Evolutionary conservation across 2,888 invertebrate genomes (phyloP).

Genomic region (Scelioninae gen. 1): DNA sequence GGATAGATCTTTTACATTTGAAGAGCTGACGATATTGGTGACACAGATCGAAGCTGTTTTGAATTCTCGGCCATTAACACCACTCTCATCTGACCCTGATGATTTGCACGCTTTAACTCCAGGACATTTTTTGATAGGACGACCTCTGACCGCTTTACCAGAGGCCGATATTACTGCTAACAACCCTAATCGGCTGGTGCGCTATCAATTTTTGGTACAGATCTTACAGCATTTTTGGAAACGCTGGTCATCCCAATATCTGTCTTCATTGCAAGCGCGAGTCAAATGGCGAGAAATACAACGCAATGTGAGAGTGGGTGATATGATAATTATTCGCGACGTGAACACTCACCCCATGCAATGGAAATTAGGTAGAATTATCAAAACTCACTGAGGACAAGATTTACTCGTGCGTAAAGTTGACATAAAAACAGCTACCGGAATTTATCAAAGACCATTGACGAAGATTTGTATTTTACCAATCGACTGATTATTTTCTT

Average conservation of each 20-base stretch:
- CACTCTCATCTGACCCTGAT: slow-evolving; percentile 8
- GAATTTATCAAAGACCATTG: slow-evolving; percentile 17
- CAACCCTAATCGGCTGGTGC: slow-evolving; percentile 5
- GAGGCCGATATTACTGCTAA: background rate
- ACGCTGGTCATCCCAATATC: slow-evolving; percentile 27
- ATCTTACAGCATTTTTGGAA: slow-evolving; percentile 24
- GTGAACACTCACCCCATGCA: no score
- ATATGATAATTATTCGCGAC: no score
- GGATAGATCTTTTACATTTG: background rate
- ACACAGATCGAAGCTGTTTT: slow-evolving; percentile 25
- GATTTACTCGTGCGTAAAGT: slow-evolving; percentile 9
- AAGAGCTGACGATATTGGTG: slow-evolving; percentile 6
- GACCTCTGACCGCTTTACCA: slow-evolving; percentile 20
- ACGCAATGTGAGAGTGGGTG: slow-evolving; percentile 5
- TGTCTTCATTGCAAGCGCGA: slow-evolving; percentile 8
- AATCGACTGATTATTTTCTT: background rate
- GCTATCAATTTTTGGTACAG: slow-evolving; percentile 29
- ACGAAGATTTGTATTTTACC: slow-evolving; percentile 31
- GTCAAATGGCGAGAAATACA: slow-evolving; percentile 4
- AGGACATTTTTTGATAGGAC: slow-evolving; percentile 34
- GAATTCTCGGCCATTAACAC: slow-evolving; percentile 12
- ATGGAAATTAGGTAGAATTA: slow-evolving; percentile 19
- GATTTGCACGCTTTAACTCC: slow-evolving; percentile 11
- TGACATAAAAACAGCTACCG: slow-evolving; percentile 4
- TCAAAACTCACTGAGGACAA: background rate